Evolutionary conservation across 1,140 invertebrate genomes (phyloP).

Genomic region (Conus ventricosus): DNA sequence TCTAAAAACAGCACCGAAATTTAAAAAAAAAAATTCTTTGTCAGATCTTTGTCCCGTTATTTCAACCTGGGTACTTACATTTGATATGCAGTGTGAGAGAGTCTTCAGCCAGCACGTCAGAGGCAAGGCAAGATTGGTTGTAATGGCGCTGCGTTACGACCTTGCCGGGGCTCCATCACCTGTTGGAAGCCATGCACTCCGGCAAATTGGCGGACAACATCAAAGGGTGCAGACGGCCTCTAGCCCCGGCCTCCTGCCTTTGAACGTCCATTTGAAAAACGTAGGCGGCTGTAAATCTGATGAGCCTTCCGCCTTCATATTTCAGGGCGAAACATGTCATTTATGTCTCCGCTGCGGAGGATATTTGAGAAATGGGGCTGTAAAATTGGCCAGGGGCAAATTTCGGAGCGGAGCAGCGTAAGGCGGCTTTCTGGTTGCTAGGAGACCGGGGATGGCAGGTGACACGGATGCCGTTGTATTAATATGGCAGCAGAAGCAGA

Average conservation of each 20-base stretch:
- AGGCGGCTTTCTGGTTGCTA: too few relatives aligned
- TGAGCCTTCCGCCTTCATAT: conserved; percentile 1
- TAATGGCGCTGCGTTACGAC: background rate
- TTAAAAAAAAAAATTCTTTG: too few relatives aligned
- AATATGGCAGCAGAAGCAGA: too few relatives aligned
- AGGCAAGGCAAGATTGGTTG: background rate
- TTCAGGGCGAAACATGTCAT: background rate
- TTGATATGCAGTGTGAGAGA: too few relatives aligned
- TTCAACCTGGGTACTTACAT: too few relatives aligned
- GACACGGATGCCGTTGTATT: too few relatives aligned
- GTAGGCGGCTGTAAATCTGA: background rate
- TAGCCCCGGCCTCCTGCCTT: background rate
- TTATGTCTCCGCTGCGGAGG: background rate
- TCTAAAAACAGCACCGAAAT: too few relatives aligned
- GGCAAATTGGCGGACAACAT: background rate
- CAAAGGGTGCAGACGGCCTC: background rate
- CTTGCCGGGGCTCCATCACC: background rate
- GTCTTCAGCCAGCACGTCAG: too few relatives aligned
- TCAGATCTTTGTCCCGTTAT: too few relatives aligned
- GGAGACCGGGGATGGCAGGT: too few relatives aligned
- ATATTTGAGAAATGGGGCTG: background rate
- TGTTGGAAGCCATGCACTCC: background rate
- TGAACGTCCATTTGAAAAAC: background rate
- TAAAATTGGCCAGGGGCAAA: background rate
- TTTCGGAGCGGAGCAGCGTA: background rate